Evolutionary conservation across 2,888 invertebrate species (phyloP), one percentile per base, ranked within the genome.

Genomic region (Crossocerus cetratus): DNA sequence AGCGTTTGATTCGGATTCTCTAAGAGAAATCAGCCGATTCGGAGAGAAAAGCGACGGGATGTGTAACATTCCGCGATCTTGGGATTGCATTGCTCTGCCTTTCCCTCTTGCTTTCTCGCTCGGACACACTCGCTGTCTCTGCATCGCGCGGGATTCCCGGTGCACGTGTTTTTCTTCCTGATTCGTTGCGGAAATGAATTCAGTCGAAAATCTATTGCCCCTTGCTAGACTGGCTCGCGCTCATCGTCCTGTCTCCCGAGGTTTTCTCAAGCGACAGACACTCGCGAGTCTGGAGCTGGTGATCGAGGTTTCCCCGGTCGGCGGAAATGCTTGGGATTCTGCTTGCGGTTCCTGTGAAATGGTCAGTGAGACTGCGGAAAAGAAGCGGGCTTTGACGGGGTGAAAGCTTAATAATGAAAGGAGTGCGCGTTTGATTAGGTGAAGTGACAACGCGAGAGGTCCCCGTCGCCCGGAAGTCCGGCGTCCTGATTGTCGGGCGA

Each of bases 1-100:
- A 53, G 78, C 67, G 81, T 76, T 80, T 81, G 81, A 78, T 80
- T 78, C 81, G 78, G 68, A 72, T 76, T 74, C 77, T 76, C 76
- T 76, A 69, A 70, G 73, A 76, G 73, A 72, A 80, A 80, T 80
- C 81, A 77, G 76, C 61, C 73, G 78, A 76, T 72, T 76, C 71
- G 63, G 23, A 55, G 56, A 71, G 73, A 74, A 80, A 76, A 69
- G 74, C 78, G 71, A 32, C 8, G 1, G 78, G 76, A 76, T 78
- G 76, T 80, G 78, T 78, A 80, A 81, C 76, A 70, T 76, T 76
- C 73, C 72, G 56, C 60, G 76, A 78, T 78, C 66, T 69, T 55
- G 76, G 78, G 78, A 80, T 80, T 80, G 81, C 74, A 80, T 80
- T 80, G 71, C 74, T 75, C 72, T 71, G 63, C 65, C 60, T 70